Conservation (phyloP, 2,113 vertebrate genomes). For the Silurus asotus region DNA sequence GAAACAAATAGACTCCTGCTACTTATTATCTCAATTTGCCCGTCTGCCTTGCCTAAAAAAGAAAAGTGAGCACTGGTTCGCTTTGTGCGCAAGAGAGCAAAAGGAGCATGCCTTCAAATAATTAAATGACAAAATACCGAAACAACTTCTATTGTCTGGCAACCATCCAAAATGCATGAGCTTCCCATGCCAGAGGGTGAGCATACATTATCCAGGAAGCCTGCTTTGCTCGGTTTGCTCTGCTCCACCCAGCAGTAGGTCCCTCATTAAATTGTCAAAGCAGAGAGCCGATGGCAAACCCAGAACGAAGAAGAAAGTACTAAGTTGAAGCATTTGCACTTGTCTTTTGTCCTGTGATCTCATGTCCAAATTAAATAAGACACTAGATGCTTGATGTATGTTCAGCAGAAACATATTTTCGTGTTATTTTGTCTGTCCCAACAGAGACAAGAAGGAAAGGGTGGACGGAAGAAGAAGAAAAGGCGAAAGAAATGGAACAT, state of each 20-base stretch:
- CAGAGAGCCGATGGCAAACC: background rate
- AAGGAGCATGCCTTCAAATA: slow-evolving; percentile 3
- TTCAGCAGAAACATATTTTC: background rate
- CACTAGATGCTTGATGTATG: background rate
- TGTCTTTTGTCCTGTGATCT: background rate
- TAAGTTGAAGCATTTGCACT: slow-evolving; percentile 9
- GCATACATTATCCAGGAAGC: background rate
- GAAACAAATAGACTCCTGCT: background rate
- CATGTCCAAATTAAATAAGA: background rate
- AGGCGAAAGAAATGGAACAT: too few relatives aligned
- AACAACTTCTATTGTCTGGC: background rate
- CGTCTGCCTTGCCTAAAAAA: background rate
- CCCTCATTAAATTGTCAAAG: slow-evolving; percentile 3
- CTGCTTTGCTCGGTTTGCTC: background rate
- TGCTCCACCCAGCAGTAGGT: background rate
- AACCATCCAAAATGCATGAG: background rate
- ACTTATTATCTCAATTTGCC: background rate
- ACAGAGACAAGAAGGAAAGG: background rate
- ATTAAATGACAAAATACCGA: background rate
- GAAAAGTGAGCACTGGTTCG: background rate
- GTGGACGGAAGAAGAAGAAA: background rate
- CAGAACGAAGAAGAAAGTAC: background rate
- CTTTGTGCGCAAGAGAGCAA: background rate
- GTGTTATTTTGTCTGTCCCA: background rate
- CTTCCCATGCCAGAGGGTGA: background rate